A percentile compares a stretch with the other conserved stretches of the same genome.
Evolutionary conservation across 2,113 vertebrate species (phyloP).

Genomic region (Oxygymnocypris stewartii): DNA sequence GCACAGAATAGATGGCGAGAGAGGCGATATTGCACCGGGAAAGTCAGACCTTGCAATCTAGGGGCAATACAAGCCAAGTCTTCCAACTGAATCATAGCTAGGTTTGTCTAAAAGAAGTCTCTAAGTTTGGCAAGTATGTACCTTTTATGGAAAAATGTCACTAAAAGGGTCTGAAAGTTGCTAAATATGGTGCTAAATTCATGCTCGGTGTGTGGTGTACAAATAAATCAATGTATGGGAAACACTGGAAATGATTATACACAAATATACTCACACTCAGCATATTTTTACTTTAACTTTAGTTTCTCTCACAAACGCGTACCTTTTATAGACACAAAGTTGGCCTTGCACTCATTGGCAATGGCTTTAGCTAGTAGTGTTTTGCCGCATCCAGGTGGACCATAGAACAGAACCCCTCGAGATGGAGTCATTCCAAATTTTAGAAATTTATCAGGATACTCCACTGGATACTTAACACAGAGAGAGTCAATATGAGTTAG

Average conservation of each 20-base stretch:
- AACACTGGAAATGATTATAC: neutral
- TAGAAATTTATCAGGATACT: slow-evolving; percentile 67
- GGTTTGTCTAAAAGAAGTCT: no score
- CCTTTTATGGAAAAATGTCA: no score
- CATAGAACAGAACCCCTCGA: slow-evolving; percentile 65
- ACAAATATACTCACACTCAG: neutral
- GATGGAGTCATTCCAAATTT: slow-evolving; percentile 69
- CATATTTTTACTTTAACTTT: neutral
- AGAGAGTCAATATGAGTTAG: neutral
- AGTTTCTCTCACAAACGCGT: neutral
- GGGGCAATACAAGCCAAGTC: no score
- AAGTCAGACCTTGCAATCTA: no score
- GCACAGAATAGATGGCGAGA: no score
- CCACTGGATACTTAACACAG: slow-evolving; percentile 61
- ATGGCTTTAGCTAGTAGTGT: slow-evolving; percentile 67
- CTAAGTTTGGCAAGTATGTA: no score
- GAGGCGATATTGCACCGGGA: no score
- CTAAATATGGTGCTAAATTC: no score
- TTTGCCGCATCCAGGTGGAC: slow-evolving; percentile 65
- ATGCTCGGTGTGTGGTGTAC: no score
- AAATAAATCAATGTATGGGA: no score
- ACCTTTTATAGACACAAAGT: slow-evolving; percentile 68
- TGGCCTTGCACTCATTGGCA: slow-evolving; percentile 66
- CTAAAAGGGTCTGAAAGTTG: no score
- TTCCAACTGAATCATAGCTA: no score